Base-by-base conservation (phyloP, 2,113 vertebrate genomes). In the Labrus mixtus region DNA sequence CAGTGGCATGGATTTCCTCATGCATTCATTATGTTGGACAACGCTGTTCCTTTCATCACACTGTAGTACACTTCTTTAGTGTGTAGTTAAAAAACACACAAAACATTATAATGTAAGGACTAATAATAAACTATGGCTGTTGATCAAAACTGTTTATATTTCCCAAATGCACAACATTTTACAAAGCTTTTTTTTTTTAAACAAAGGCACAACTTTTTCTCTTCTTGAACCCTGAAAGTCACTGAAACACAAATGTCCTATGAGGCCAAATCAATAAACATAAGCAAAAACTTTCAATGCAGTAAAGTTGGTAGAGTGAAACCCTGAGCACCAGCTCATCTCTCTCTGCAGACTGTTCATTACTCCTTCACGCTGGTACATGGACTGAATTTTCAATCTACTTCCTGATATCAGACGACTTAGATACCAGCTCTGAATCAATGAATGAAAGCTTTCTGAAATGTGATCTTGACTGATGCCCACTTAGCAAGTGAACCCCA, bases 381-480 rank as follows among this genome's bases (percentile, higher is more conserved):
- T 55, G 17, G 54, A 25, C n/a, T 82, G 78, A 77, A 84, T 82
- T 78, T 78, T 76, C 15, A 87, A 75, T 66, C 53, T 73, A 46
- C 64, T 83, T 86, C 73, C 77, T 75, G 61, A 81, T 68, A 73
- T 29, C 19, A 50, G 83, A 84, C 23, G 51, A 48, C 81, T 68
- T 41, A 10, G 77, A 84, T 51, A 46, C 33, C 1, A n/a, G 41
- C 55, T 59, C 3, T 25, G 56, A 74, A 71, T 83, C 51, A 45
- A 11, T 65, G 59, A 82, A 81, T 74, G 54, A 78, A 81, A 54
- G 45, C 29, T 23, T 63, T 86, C 79, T 76, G 85, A 76, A 92
- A 90, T 69, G 59, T 64, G 90, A 92, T 78, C 79, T 80, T 87
- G 83, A 91, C 62, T 46, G 82, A 91, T 89, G 80, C 78, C 71